A percentile compares a stretch with the other conserved stretches of the same genome.
phyloP scores from a whole-genome alignment of 2,888 invertebrate species.

The Macrosiphum euphorbiae region DNA sequence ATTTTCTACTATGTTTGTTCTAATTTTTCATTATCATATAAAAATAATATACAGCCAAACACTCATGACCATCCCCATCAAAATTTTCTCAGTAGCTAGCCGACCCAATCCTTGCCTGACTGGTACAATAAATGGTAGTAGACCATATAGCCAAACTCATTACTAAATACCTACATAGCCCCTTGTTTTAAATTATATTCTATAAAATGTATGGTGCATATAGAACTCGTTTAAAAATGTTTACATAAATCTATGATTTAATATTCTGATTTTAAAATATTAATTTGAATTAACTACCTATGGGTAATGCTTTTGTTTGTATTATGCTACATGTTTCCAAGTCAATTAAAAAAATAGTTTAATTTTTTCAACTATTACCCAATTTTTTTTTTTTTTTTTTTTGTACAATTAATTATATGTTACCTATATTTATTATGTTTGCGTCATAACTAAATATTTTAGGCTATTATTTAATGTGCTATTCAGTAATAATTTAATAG shows the following conservation, averaged over 20 bases:
- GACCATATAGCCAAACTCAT: neutral
- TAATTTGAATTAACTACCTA: neutral
- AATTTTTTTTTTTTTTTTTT: neutral
- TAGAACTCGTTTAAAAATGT: neutral
- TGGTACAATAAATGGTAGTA: neutral
- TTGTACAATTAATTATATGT: neutral
- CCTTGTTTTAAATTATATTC: neutral
- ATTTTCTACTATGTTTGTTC: too few species aligned
- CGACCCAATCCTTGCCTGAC: too few species aligned
- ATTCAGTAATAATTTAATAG: neutral
- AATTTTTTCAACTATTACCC: neutral
- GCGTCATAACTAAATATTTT: neutral
- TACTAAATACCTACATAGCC: too few species aligned
- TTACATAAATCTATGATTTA: neutral
- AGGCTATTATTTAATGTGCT: neutral
- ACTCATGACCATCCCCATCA: too few species aligned
- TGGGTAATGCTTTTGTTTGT: neutral
- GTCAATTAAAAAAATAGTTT: neutral
- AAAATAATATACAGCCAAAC: too few species aligned
- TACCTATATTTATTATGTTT: neutral
- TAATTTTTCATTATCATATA: too few species aligned
- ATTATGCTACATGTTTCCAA: neutral
- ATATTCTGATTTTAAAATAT: neutral
- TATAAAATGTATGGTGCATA: neutral
- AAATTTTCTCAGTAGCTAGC: too few species aligned